These are phyloP conservation scores for Temnothorax unifasciatus DNA, from an alignment of 2,888 invertebrate species.

Conservation along the genomic window DNA sequence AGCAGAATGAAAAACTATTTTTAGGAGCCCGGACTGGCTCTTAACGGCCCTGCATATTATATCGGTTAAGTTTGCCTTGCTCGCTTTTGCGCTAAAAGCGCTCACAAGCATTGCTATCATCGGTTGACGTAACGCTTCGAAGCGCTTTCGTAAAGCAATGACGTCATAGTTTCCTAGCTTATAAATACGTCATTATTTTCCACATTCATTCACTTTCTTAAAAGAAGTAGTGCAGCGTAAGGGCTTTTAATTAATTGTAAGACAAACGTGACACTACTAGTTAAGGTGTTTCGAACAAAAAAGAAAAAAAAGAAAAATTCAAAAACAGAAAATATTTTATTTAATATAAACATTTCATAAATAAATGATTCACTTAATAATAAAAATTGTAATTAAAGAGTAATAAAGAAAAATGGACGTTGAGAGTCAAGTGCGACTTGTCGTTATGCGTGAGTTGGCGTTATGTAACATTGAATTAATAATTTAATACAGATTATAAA, in stretches of 20 bases:
- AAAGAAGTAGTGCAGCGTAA: background rate
- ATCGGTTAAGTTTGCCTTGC: background rate
- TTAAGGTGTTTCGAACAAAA: background rate
- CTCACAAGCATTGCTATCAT: slow-evolving; percentile 7
- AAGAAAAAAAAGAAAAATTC: background rate
- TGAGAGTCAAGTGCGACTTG: no score
- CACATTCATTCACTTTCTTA: background rate
- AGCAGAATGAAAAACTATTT: slow-evolving; percentile 6
- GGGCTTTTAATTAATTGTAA: background rate
- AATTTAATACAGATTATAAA: no score
- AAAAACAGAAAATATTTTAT: slow-evolving; percentile 5
- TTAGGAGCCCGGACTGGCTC: background rate
- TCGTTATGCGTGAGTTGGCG: no score
- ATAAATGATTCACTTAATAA: background rate
- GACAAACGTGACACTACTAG: background rate
- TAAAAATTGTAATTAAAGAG: background rate
- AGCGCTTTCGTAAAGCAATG: background rate
- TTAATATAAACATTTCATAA: background rate
- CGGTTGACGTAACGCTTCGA: background rate
- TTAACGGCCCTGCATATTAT: background rate
- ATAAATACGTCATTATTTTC: slow-evolving; percentile 24
- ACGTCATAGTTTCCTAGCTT: slow-evolving; percentile 17
- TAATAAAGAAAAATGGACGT: no score
- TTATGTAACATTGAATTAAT: no score
- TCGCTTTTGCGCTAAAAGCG: slow-evolving; percentile 6